Percentiles rank a stretch among this genome's conserved stretches.
These are phyloP conservation scores for Syndactyla subalaris DNA, from an alignment of 2,797 vertebrate species.

Conservation along the genomic window DNA sequence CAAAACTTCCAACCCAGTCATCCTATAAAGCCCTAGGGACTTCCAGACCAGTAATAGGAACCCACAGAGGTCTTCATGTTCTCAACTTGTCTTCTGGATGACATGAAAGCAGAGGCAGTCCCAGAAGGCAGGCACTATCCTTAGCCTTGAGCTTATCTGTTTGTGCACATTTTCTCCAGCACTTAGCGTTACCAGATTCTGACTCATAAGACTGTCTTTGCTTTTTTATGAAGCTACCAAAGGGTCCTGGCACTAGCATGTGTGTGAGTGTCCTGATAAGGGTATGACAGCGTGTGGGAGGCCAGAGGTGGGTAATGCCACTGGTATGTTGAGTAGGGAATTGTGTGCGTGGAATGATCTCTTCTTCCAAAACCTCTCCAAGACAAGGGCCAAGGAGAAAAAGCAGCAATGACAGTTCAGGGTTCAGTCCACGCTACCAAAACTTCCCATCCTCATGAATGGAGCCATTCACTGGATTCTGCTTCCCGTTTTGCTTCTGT, in stretches of 20 bases:
- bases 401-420: not conserved
- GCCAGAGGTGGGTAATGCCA: conserved; percentile 31
- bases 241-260: conserved; percentile 21
- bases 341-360: not conserved
- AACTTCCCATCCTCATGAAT: conserved; percentile 29
- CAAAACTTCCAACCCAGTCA: not conserved
- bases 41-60: not conserved
- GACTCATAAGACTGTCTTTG: conserved; percentile 40
- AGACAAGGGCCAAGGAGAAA: not conserved
- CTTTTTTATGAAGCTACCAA: conserved; percentile 51
- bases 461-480: not conserved
- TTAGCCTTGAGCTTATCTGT: not conserved
- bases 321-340: conserved; percentile 58
- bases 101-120: conserved; percentile 44
- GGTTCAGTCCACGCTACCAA: not conserved
- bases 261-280: conserved; percentile 52
- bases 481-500: not conserved
- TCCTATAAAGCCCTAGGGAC: conserved; percentile 44
- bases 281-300: conserved; percentile 12
- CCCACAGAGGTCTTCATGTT: not conserved
- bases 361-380: not conserved
- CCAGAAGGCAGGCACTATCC: conserved; percentile 48
- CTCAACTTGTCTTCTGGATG: conserved; percentile 13
- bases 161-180: conserved; percentile 38
- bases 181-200: conserved; percentile 29